phyloP scores from a whole-genome alignment of 2,113 vertebrate species.

The Brachyistius frenatus region DNA sequence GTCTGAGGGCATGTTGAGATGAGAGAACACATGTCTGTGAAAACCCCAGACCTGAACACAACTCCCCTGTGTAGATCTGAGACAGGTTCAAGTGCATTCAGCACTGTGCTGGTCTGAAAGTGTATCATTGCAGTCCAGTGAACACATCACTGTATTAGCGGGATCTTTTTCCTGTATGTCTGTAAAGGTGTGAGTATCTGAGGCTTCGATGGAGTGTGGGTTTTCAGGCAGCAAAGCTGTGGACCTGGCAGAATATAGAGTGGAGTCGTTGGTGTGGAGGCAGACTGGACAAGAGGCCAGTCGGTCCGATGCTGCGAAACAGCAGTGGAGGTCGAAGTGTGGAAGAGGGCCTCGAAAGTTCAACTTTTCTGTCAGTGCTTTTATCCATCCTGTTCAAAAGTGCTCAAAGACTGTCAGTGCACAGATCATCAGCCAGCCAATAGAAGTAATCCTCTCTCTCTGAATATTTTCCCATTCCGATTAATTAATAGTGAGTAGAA shows the following conservation, averaged over 20 bases:
- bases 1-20: not conserved
- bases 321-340: constrained; percentile 62
- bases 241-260: constrained; percentile 58
- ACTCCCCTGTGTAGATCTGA: not conserved
- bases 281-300: constrained; percentile 48
- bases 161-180: constrained; percentile 12
- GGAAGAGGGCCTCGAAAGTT: not conserved
- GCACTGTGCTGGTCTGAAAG: not conserved
- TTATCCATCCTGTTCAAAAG: constrained; percentile 20
- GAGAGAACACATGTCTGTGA: not conserved
- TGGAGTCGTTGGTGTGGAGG: constrained; percentile 70
- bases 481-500: constrained; percentile 29
- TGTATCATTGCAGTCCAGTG: not conserved
- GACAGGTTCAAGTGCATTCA: not conserved
- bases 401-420: no score
- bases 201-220: not conserved
- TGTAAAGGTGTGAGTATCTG: constrained; percentile 13
- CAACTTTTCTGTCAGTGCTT: not conserved
- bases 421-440: no score
- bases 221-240: constrained; percentile 58
- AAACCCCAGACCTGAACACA: constrained; percentile 1
- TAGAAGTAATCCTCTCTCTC: not conserved
- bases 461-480: not conserved
- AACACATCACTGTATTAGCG: not conserved
- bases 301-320: constrained; percentile 60